These are phyloP conservation scores for Dolichomitus sp. DNA, from an alignment of 2,888 invertebrate genomes.

Conservation along the genomic window DNA sequence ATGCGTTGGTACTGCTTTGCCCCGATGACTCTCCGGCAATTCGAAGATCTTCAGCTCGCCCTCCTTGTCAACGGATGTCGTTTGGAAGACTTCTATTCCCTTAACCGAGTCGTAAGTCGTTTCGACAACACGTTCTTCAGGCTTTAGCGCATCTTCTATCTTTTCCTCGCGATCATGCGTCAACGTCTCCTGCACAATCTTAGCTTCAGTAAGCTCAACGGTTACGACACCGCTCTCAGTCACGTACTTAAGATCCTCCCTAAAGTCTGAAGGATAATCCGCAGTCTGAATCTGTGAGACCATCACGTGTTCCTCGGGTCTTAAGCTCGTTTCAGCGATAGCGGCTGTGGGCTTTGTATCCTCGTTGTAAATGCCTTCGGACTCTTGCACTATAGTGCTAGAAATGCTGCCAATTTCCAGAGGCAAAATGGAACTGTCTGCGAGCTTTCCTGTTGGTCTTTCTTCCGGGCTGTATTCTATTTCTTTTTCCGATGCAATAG, in stretches of 20 bases:
- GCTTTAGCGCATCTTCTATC: conserved; percentile 82
- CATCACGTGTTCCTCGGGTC: conserved; percentile 88
- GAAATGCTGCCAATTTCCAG: conserved; percentile 89
- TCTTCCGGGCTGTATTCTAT: conserved; percentile 86
- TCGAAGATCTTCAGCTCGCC: conserved; percentile 87
- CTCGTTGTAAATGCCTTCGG: conserved; percentile 88
- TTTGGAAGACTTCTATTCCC: conserved; percentile 89
- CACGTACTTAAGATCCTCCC: conserved; percentile 87
- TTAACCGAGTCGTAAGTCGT: conserved; percentile 88
- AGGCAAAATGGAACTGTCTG: conserved; percentile 86
- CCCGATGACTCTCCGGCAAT: conserved; percentile 87
- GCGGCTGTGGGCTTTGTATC: conserved; percentile 87
- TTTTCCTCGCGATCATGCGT: conserved; percentile 90
- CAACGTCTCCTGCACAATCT: conserved; percentile 88
- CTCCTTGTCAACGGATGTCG: conserved; percentile 90
- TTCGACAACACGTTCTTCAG: conserved; percentile 85
- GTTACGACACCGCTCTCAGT: conserved; percentile 87
- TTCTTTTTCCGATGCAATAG: conserved; percentile 89
- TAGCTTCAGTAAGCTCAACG: conserved; percentile 89
- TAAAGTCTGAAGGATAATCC: conserved; percentile 87
- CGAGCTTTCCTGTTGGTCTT: conserved; percentile 81
- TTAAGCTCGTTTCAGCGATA: conserved; percentile 88
- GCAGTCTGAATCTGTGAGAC: conserved; percentile 88
- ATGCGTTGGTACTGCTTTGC: conserved; percentile 87
- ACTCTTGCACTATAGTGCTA: conserved; percentile 90